phyloP scores from a whole-genome alignment of 2,888 invertebrate genomes.

The Callimorpha dominula region DNA sequence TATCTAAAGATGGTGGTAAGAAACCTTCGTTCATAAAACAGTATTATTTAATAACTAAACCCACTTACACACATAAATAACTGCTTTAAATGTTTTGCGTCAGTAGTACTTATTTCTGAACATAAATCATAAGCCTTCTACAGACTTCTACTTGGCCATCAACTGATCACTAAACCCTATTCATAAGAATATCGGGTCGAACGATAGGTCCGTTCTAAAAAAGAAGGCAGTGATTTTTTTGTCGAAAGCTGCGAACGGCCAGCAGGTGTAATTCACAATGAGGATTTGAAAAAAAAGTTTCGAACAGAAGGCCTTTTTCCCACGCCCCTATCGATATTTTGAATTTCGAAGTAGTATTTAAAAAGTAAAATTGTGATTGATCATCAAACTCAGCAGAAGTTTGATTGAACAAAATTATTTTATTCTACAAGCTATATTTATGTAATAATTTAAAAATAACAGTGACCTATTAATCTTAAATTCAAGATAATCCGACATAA shows the following conservation, averaged over 20 bases:
- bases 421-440: neutral
- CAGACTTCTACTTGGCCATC: constrained; percentile 22
- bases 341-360: constrained; percentile 68
- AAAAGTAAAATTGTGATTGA: constrained; percentile 33
- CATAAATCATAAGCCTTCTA: constrained; percentile 21
- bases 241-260: constrained; percentile 84
- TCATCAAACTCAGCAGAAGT: constrained; percentile 20
- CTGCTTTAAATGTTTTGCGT: constrained; percentile 11
- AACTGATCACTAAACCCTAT: constrained; percentile 41
- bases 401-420: constrained; percentile 24
- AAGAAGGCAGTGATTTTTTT: constrained; percentile 80
- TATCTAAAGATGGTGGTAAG: neutral
- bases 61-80: neutral
- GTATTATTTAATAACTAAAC: neutral
- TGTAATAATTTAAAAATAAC: constrained; percentile 6
- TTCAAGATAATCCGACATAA: too few relatives aligned
- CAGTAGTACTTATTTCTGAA: constrained; percentile 7
- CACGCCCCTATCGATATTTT: constrained; percentile 82
- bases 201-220: constrained; percentile 75
- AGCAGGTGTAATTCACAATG: constrained; percentile 85
- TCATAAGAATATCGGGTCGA: constrained; percentile 71
- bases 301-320: constrained; percentile 86
- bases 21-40: neutral
- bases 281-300: constrained; percentile 81
- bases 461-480: constrained; percentile 1